Conservation (phyloP, 2,888 invertebrate genomes). For the Nysson spinosus region DNA sequence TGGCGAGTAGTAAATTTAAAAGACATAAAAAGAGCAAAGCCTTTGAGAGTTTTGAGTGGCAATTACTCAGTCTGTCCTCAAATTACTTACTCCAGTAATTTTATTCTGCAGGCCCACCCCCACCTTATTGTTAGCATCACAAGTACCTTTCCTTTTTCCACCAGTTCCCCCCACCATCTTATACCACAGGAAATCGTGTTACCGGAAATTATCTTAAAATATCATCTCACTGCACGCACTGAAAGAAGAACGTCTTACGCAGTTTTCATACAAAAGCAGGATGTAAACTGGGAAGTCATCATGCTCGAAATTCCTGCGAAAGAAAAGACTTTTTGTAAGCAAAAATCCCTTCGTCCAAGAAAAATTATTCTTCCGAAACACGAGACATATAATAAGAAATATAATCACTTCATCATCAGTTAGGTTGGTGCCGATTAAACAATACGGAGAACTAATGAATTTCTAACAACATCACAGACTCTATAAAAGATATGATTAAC, state of each 20-base stretch:
- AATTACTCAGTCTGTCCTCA: conserved; percentile 66
- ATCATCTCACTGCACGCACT: conserved; percentile 8
- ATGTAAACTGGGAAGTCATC: conserved; percentile 12
- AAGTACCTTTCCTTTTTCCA: not conserved
- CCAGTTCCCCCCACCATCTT: conserved; percentile 16
- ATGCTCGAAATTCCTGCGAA: conserved; percentile 7
- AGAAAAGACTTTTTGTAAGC: conserved; percentile 7
- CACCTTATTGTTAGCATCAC: not conserved
- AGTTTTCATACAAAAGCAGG: conserved; percentile 35
- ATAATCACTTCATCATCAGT: no score
- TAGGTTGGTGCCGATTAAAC: no score
- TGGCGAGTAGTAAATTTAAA: conserved; percentile 59
- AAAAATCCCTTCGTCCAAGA: no score
- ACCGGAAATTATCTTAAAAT: conserved; percentile 49
- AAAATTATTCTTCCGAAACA: no score
- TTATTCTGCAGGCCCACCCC: conserved; percentile 46
- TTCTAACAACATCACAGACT: no score
- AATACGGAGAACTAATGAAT: no score
- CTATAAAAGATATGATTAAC: no score
- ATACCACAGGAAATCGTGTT: conserved; percentile 22
- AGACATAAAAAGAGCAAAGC: conserved; percentile 48
- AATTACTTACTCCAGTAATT: conserved; percentile 70
- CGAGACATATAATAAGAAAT: no score
- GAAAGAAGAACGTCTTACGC: conserved; percentile 40
- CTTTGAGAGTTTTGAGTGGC: conserved; percentile 69